Evolutionary conservation across 2,113 vertebrate species (phyloP).

Genomic region (Amphilophus citrinellus): DNA sequence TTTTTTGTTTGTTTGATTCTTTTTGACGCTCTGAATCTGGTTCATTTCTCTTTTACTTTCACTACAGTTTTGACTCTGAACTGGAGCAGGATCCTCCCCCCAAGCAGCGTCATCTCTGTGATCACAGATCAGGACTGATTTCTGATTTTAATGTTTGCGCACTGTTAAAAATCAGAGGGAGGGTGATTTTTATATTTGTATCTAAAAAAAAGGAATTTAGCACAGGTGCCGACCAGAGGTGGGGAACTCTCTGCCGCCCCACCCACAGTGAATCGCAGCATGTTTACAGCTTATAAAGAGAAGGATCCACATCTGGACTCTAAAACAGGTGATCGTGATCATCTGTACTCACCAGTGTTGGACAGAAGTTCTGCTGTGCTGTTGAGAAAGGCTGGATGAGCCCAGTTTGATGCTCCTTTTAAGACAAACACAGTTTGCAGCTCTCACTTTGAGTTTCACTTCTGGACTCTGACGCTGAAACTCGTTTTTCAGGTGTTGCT

Average conservation of each 20-base stretch:
- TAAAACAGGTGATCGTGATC: not conserved
- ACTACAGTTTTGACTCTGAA: too few relatives aligned
- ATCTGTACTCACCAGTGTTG: too few relatives aligned
- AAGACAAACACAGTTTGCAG: not conserved
- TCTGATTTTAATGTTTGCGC: not conserved
- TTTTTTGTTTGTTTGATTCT: rapidly evolving
- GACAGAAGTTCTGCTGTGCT: too few relatives aligned
- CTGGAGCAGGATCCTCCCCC: too few relatives aligned
- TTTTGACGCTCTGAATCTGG: too few relatives aligned
- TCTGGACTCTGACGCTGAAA: not conserved
- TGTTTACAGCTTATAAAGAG: not conserved
- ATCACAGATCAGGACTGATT: not conserved
- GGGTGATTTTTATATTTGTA: not conserved
- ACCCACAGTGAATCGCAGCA: not conserved
- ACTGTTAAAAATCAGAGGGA: not conserved
- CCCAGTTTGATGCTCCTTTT: not conserved
- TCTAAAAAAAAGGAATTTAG: not conserved
- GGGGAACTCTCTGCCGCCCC: too few relatives aligned
- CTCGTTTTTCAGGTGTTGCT: not conserved
- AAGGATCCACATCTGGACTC: not conserved
- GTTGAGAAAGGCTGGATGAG: not conserved
- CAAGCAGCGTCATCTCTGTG: too few relatives aligned
- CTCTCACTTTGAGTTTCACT: not conserved
- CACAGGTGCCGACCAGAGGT: not conserved
- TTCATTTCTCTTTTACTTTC: too few relatives aligned